Conservation (phyloP, 2,888 invertebrate genomes). For the Cheilosia urbana region DNA sequence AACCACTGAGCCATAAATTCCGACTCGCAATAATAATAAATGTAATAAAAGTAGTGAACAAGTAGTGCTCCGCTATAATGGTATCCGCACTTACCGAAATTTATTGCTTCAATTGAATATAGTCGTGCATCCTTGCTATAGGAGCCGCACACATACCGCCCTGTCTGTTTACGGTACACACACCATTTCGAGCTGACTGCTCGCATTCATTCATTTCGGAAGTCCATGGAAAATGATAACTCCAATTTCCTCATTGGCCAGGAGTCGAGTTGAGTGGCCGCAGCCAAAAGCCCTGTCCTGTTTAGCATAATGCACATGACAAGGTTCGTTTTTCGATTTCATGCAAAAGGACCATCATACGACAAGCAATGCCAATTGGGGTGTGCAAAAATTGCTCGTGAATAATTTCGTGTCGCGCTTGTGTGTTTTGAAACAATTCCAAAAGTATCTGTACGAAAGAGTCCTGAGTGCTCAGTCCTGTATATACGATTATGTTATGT, state of each 20-base stretch:
- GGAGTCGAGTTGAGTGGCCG: constrained; percentile 54
- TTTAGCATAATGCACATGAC: constrained; percentile 72
- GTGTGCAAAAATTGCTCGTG: constrained; percentile 72
- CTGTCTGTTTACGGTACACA: not conserved
- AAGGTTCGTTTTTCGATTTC: constrained; percentile 36
- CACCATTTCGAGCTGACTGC: constrained; percentile 10
- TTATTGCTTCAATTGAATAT: constrained; percentile 70
- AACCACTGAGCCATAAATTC: constrained; percentile 59
- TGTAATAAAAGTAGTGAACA: constrained; percentile 73
- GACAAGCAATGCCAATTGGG: constrained; percentile 54
- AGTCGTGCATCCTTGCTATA: constrained; percentile 61
- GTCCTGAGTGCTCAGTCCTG: constrained; percentile 3
- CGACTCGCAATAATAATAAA: constrained; percentile 70
- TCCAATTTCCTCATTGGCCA: constrained; percentile 71
- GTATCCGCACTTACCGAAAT: constrained; percentile 72
- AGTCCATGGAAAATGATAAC: constrained; percentile 73
- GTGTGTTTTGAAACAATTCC: constrained; percentile 70
- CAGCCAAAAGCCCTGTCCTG: constrained; percentile 55
- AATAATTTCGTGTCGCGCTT: constrained; percentile 71
- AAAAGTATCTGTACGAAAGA: constrained; percentile 35
- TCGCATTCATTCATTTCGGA: constrained; percentile 69
- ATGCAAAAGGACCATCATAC: constrained; percentile 11
- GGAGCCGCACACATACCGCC: not conserved
- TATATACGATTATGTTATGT: not conserved
- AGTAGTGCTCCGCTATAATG: constrained; percentile 68